Percentiles rank a stretch among this genome's conserved stretches.
Evolutionary conservation across 1,140 invertebrate genomes (phyloP).

Genomic region (Drosophila nikananu): DNA sequence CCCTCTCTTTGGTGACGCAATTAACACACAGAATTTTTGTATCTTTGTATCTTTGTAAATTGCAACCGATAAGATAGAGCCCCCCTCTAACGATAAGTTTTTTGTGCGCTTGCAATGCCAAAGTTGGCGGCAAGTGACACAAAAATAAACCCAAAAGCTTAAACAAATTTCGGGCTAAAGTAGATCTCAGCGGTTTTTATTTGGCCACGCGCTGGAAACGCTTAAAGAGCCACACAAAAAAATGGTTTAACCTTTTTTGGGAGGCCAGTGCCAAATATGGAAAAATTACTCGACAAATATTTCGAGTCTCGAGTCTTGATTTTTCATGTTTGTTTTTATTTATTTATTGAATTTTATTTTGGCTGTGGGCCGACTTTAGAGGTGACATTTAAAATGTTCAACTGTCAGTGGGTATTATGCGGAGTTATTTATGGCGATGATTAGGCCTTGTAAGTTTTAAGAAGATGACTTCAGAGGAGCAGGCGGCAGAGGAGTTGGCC

Average conservation of each 20-base stretch:
- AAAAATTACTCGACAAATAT: conserved; percentile 65
- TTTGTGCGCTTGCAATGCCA: conserved; percentile 37
- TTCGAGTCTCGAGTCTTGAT: conserved; percentile 46
- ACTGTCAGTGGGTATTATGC: conserved; percentile 68
- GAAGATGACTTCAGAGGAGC: conserved; percentile 4
- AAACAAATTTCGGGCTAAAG: conserved; percentile 59
- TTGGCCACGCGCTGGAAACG: conserved; percentile 66
- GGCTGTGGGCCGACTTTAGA: conserved; percentile 54
- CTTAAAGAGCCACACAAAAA: conserved; percentile 39
- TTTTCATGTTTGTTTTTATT: conserved; percentile 19
- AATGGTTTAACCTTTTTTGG: conserved; percentile 66
- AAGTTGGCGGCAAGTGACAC: conserved; percentile 55
- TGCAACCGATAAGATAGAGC: conserved; percentile 65
- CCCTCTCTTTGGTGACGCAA: conserved; percentile 28
- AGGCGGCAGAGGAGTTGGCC: background rate
- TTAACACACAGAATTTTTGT: conserved; percentile 36
- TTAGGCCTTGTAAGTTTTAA: conserved; percentile 23
- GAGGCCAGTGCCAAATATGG: conserved; percentile 46
- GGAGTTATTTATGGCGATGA: conserved; percentile 41
- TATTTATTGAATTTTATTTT: conserved; percentile 32
- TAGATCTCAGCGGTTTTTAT: conserved; percentile 38
- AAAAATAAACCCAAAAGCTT: conserved; percentile 58
- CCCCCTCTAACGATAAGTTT: conserved; percentile 49
- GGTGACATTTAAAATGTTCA: conserved; percentile 71
- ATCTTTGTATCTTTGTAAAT: conserved; percentile 41